These are phyloP conservation scores for Tetraodon nigroviridis DNA, from an alignment of 2,113 vertebrate genomes.

Conservation along the genomic window DNA sequence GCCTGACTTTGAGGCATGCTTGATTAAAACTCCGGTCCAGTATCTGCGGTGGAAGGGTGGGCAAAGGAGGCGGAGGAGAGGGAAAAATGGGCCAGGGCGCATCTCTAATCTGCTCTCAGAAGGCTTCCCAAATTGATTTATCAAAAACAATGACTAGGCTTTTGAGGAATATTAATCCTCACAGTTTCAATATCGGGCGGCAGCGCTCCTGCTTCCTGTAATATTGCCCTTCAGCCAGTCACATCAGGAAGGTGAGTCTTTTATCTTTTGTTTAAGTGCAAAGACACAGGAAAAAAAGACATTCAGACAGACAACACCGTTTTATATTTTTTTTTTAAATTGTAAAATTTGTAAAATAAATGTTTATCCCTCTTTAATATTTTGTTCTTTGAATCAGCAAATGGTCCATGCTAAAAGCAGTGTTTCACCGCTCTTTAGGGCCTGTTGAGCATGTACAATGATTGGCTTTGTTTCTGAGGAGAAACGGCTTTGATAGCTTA, in stretches of 20 bases:
- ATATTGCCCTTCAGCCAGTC: conserved; percentile 71
- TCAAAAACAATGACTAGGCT: conserved; percentile 73
- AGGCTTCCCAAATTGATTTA: conserved; percentile 77
- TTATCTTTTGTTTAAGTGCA: conserved; percentile 63
- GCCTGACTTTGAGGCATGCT: conserved; percentile 64
- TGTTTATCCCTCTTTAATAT: conserved; percentile 9
- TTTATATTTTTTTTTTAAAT: too few species aligned
- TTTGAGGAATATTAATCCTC: conserved; percentile 78
- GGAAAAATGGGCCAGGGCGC: conserved; percentile 57
- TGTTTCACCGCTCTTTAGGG: conserved; percentile 23
- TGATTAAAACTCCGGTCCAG: conserved; percentile 69
- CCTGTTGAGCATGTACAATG: conserved; percentile 22
- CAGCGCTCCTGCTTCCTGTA: conserved; percentile 57
- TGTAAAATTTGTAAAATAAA: conserved; percentile 55
- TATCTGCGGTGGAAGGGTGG: conserved; percentile 43
- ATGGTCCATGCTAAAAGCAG: conserved; percentile 32
- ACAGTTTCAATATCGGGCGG: conserved; percentile 69
- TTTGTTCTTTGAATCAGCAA: conserved; percentile 35
- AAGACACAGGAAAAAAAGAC: conserved; percentile 33
- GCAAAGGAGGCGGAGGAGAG: conserved; percentile 19
- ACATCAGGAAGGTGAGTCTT: conserved; percentile 69
- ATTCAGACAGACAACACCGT: conserved; percentile 44
- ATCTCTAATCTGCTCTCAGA: conserved; percentile 70
- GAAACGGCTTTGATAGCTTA: conserved; percentile 43
- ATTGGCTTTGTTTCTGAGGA: conserved; percentile 48